Base-by-base conservation (phyloP, 2,113 vertebrate genomes). In the Psilopsiagon aymara region DNA sequence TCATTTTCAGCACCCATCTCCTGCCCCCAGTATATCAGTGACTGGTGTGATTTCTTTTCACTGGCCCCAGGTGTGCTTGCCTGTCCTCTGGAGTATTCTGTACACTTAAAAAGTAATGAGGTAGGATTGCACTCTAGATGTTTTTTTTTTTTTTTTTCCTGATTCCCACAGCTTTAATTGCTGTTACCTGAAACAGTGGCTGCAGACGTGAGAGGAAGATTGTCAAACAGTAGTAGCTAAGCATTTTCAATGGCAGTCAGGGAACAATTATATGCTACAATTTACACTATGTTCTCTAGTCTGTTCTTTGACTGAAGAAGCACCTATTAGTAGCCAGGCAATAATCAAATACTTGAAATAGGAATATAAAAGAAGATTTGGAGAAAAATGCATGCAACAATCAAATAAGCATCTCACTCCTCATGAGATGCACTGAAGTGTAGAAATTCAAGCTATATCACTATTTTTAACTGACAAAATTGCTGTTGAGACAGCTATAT, bases 321-420 rank as follows among this genome's bases (percentile, higher is more conserved):
- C 89, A 97, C 89, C 97, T 98, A 90, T 97, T 97, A 97, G 97
- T 97, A 98, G 95, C 95, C 95, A 98, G 91, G 95, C 92, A 97
- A 97, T 97, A 97, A 98, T 97, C 95, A 97, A 97, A 96, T 91
- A 97, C 95, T 97, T 97, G 96, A 98, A 98, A 98, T 91, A 97
- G 95, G 64, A 74, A 94, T 81, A 86, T 90, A 97, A 97, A 97
- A 95, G 86, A 95, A 90, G 84, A 84, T 93, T 96, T 91, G 73
- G 82, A 93, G 92, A 96, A 94, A 96, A 96, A 96, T 27, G 49
- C 28, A 86, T 94, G 91, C 53, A 52, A 77, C 74, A 15, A 52
- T 74, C 83, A 93, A 94, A 93, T 96, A 96, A 87, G 55, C 82
- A 92, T 94, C 97, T 97, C 79, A 84, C 44, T 25, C 63, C 49